These are phyloP conservation scores for Phyllotreta striolata DNA, from an alignment of 2,888 invertebrate genomes.

Conservation along the genomic window DNA sequence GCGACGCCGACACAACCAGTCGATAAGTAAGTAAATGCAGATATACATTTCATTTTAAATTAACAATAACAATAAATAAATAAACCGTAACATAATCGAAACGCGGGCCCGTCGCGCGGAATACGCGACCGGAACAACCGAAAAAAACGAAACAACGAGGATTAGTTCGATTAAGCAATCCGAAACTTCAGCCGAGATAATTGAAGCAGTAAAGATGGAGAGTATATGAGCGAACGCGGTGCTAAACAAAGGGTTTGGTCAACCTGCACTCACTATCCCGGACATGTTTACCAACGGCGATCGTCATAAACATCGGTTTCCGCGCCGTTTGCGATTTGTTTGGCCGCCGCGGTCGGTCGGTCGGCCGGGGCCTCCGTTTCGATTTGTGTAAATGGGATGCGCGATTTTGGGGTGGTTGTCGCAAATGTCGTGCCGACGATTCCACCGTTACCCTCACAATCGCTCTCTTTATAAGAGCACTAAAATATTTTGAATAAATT, in stretches of 20 bases:
- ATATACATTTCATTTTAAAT: not conserved
- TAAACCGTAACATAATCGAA: no score
- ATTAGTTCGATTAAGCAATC: conserved; percentile 36
- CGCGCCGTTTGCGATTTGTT: conserved; percentile 43
- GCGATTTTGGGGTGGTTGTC: conserved; percentile 29
- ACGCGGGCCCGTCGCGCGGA: conserved; percentile 3
- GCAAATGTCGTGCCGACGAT: no score
- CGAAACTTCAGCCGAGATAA: conserved; percentile 41
- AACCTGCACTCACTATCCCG: conserved; percentile 48
- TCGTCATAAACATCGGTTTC: conserved; percentile 52
- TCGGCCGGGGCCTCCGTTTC: conserved; percentile 41
- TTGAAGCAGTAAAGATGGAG: conserved; percentile 48
- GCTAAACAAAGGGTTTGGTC: conserved; percentile 52
- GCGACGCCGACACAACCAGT: no score
- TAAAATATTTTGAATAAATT: no score
- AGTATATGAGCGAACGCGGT: conserved; percentile 49
- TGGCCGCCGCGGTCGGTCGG: conserved; percentile 36
- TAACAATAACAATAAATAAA: not conserved
- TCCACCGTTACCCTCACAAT: no score
- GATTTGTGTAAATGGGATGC: conserved; percentile 41
- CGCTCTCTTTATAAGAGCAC: no score
- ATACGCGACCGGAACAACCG: conserved; percentile 12
- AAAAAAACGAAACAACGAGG: conserved; percentile 23
- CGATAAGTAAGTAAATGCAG: not conserved
- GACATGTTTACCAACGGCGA: conserved; percentile 44